A percentile compares a stretch with the other conserved stretches of the same genome.
Evolutionary conservation across 1,140 invertebrate species (phyloP).

Genomic region (Cryptotermes secundus): DNA sequence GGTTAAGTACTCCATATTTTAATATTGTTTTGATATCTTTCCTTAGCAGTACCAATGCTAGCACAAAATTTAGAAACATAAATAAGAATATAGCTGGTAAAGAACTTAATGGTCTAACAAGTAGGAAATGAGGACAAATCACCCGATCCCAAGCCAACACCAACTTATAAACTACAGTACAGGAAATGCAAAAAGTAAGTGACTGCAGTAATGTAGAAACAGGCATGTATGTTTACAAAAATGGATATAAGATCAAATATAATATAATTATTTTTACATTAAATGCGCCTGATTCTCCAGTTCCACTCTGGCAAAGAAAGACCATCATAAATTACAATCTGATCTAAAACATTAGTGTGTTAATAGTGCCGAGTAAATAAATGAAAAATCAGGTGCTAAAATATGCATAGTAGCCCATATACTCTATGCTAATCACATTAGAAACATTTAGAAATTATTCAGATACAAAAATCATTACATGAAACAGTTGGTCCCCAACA

Average conservation of each 20-base stretch:
- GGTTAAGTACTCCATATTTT: neutral
- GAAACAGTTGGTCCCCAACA: too few species aligned
- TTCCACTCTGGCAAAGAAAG: slow-evolving; percentile 17
- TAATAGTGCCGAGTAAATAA: slow-evolving; percentile 3
- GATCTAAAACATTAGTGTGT: neutral
- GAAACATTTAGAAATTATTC: too few species aligned
- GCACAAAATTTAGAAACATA: neutral
- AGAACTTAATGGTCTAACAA: neutral
- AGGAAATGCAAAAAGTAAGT: neutral
- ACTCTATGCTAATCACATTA: neutral
- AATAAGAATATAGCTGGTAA: neutral
- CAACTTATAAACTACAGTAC: neutral
- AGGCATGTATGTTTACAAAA: neutral
- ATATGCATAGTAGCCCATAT: neutral
- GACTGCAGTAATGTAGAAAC: neutral
- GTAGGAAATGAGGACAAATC: neutral
- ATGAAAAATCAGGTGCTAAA: slow-evolving; percentile 25
- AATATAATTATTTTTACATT: neutral
- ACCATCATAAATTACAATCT: slow-evolving; percentile 1
- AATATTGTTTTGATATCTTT: neutral
- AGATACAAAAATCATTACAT: too few species aligned
- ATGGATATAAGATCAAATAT: neutral
- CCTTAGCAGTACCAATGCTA: neutral
- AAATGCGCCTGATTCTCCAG: slow-evolving; percentile 22
- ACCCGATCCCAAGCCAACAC: neutral